Evolutionary conservation across 2,888 invertebrate genomes (phyloP).

Genomic region (Argyra leucocephala): DNA sequence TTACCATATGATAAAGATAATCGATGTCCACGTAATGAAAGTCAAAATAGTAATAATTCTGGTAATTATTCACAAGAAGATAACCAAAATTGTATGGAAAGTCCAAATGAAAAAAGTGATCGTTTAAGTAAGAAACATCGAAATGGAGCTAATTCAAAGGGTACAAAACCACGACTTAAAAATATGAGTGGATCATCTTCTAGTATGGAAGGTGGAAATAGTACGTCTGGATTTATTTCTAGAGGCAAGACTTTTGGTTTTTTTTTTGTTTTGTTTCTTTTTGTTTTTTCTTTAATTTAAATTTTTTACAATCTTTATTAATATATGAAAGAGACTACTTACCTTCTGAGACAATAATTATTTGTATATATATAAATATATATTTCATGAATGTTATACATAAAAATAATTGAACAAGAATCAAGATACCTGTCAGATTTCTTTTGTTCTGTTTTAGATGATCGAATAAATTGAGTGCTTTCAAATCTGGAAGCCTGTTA

Average conservation of each 20-base stretch:
- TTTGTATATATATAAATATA: no score
- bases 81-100: constrained; percentile 30
- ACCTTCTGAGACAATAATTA: no score
- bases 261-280: constrained; percentile 28
- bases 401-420: no score
- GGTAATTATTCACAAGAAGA: constrained; percentile 34
- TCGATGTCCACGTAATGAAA: constrained; percentile 33
- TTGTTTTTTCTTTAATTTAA: constrained; percentile 14
- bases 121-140: constrained; percentile 39
- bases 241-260: constrained; percentile 43
- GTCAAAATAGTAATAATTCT: constrained; percentile 32
- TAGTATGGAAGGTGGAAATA: constrained; percentile 47
- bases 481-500: no score
- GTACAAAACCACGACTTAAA: constrained; percentile 43
- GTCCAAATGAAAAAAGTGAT: constrained; percentile 29
- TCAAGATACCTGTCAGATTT: no score
- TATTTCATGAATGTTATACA: no score
- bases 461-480: no score
- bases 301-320: no score
- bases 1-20: constrained; percentile 34
- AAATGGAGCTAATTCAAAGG: constrained; percentile 40
- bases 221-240: constrained; percentile 49
- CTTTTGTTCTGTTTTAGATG: no score
- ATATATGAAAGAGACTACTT: no score
- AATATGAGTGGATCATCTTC: constrained; percentile 38